Evolutionary conservation across 35 echinoderm and acorn worm genomes (phyloP), one percentile per base, ranked within the genome.

Genomic region (Anneissia japonica): DNA sequence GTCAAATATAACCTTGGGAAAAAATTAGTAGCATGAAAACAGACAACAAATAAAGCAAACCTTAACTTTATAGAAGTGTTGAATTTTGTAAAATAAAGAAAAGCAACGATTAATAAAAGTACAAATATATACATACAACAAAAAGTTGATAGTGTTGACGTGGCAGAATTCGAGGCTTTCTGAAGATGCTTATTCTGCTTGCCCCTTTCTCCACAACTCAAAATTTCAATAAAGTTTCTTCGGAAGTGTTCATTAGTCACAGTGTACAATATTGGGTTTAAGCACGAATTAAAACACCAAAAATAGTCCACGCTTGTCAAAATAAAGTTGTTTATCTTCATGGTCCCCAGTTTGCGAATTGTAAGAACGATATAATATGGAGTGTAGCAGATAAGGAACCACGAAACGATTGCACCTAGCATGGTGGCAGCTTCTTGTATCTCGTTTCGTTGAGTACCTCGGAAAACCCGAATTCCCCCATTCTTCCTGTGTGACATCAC

Each of bases 261-360:
- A 26, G 81, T 82, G 36, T 90, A 90, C 26, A 90, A 30, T 7
- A 90, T 30, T 19, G 88, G 88, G 31, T 90, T 84, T 29, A 90
- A 36, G 0, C 74, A 73, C 1, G 88, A 90, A 46, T 90, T 90
- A 34, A 1, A 74, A 72, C 81, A 90, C 13, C 84, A 46, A 23
- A 79, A 31, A 33, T 84, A 90, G 45, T 81, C 77, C 1, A 83
- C 81, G 3, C 21, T 26, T 2, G 73, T 83, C 73, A 72, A 83
- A 6, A 55, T 23, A 21, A 41, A 33, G 32, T 38, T 34, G 30
- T 38, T 79, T 33, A 84, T 51, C 4, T 34, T 38, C 37, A 31
- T 33, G 14, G 40, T 39, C 6, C 45, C 72, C 0, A 82, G 37
- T 11, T 46, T 41, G 13, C 30, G 26, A 19, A 75, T 36, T 0